These are phyloP conservation scores for Pogonomyrmex barbatus DNA, from an alignment of 1,140 invertebrate genomes.

Conservation along the genomic window DNA sequence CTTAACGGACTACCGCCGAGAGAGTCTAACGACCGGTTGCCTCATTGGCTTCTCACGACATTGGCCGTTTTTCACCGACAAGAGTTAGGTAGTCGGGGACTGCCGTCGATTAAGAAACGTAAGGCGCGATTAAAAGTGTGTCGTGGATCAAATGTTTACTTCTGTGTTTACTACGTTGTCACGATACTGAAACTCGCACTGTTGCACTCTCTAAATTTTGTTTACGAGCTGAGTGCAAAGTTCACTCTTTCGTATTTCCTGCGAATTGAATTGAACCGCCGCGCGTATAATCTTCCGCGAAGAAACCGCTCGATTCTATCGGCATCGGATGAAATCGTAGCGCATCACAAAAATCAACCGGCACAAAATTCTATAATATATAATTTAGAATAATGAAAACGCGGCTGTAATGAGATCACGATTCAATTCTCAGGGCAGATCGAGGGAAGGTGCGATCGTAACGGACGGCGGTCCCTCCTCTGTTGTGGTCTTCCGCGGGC, in stretches of 20 bases:
- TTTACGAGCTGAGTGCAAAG: background rate
- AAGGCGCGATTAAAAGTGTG: constrained; percentile 17
- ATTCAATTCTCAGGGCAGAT: constrained; percentile 64
- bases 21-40: constrained; percentile 82
- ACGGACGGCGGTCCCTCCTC: constrained; percentile 77
- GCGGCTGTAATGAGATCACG: constrained; percentile 72
- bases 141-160: background rate
- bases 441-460: constrained; percentile 72
- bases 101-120: constrained; percentile 41
- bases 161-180: background rate
- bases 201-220: background rate
- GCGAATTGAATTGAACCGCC: background rate
- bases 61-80: constrained; percentile 57
- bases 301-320: constrained; percentile 28
- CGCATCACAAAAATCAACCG: background rate
- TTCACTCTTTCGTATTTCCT: background rate
- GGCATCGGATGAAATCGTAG: background rate
- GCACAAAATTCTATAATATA: background rate
- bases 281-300: background rate
- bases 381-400: constrained; percentile 49
- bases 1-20: constrained; percentile 76
- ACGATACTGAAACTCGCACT: background rate
- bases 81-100: constrained; percentile 22
- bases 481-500: constrained; percentile 80
- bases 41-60: constrained; percentile 80